phyloP scores from a whole-genome alignment of 2,888 invertebrate species.

The Chaetogeoica ovagalla region DNA sequence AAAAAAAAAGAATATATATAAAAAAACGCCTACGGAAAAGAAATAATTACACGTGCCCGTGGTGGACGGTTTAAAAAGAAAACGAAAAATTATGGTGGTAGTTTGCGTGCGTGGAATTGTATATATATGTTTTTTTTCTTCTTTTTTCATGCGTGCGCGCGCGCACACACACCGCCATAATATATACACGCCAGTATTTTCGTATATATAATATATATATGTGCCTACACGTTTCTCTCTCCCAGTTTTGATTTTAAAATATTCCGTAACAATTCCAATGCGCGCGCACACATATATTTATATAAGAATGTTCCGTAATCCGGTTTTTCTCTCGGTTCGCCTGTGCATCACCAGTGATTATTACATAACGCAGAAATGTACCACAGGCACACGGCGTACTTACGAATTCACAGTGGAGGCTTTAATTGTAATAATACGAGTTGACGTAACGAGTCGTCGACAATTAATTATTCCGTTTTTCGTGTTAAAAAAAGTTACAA shows the following conservation, averaged over 20 bases:
- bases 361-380: conserved; percentile 12
- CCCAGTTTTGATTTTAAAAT: conserved; percentile 19
- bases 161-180: not conserved
- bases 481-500: too few species aligned
- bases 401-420: too few species aligned
- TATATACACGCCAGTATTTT: not conserved
- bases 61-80: conserved; percentile 43
- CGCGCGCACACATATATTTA: too few species aligned
- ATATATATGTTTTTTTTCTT: conserved; percentile 8
- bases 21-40: conserved; percentile 50
- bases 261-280: not conserved
- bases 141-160: not conserved
- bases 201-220: not conserved
- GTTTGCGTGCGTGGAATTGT: conserved; percentile 37
- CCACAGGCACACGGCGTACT: too few species aligned
- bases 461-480: too few species aligned
- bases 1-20: conserved; percentile 13
- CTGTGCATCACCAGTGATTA: too few species aligned
- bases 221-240: not conserved
- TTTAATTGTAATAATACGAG: too few species aligned
- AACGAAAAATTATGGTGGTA: conserved; percentile 44
- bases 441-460: too few species aligned
- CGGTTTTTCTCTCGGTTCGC: conserved; percentile 13
- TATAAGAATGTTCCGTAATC: not conserved
- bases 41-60: conserved; percentile 51